Evolutionary conservation across 2,797 vertebrate genomes (phyloP).

Genomic region (Gymnocypris eckloni): DNA sequence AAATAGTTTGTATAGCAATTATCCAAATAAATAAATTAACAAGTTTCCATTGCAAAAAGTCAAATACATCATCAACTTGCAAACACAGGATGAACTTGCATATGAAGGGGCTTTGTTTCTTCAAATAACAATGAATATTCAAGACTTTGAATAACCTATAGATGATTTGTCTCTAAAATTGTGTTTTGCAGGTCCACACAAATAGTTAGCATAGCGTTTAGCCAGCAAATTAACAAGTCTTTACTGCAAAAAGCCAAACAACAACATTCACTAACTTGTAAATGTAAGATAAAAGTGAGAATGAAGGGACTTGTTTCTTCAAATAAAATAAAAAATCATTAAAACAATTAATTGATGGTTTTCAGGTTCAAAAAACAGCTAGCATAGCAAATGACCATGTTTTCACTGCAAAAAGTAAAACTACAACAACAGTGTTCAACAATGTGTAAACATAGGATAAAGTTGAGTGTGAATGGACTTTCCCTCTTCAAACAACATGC

Average conservation of each 20-base stretch:
- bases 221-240: background rate
- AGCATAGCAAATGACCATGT: background rate
- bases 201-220: background rate
- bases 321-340: background rate
- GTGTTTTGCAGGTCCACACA: background rate
- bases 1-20: background rate
- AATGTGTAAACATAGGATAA: background rate
- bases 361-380: background rate
- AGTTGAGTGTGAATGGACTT: background rate
- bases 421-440: background rate
- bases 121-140: background rate
- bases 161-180: background rate
- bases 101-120: background rate
- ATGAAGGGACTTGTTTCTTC: background rate
- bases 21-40: background rate
- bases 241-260: background rate
- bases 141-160: background rate
- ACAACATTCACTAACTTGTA: background rate
- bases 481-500: background rate
- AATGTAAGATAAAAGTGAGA: background rate
- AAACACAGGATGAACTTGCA: background rate
- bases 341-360: background rate
- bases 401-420: background rate
- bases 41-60: background rate
- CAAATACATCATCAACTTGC: background rate